Conservation (phyloP, 1,140 invertebrate genomes). For the Macrobrachium nipponense region DNA sequence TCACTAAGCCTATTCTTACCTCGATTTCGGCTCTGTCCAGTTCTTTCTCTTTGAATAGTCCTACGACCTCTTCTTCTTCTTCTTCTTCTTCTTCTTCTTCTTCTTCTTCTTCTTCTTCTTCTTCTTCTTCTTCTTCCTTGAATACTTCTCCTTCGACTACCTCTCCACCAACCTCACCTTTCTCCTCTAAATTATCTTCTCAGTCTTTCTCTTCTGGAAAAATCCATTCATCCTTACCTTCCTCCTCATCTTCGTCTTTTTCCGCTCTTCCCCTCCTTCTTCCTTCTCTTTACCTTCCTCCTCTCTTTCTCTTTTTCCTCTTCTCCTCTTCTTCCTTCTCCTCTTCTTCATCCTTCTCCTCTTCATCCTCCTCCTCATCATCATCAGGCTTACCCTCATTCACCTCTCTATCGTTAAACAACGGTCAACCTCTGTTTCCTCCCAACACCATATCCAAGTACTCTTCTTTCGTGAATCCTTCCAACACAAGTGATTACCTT, state of each 20-base stretch:
- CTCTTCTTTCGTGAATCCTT: too few species aligned
- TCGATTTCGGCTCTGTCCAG: not conserved
- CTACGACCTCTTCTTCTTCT: not conserved
- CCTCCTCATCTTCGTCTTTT: not conserved
- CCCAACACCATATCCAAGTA: too few species aligned
- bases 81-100: not conserved
- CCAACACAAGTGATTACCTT: too few species aligned
- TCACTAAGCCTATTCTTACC: not conserved
- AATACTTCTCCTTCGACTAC: not conserved
- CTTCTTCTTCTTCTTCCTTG: not conserved
- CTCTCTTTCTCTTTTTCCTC: not conserved
- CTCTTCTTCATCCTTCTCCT: not conserved
- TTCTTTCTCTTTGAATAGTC: not conserved
- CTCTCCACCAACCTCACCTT: not conserved
- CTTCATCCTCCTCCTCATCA: not conserved
- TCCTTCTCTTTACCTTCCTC: too few species aligned
- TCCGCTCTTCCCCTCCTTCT: too few species aligned
- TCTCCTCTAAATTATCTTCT: not conserved
- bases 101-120: conserved; percentile 1
- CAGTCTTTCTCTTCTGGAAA: not conserved
- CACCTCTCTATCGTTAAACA: not conserved
- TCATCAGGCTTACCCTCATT: not conserved
- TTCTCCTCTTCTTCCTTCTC: not conserved
- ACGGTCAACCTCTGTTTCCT: too few species aligned
- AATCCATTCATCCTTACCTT: not conserved